Conservation (phyloP, 2,113 vertebrate species). For the Solenodon paradoxus region DNA sequence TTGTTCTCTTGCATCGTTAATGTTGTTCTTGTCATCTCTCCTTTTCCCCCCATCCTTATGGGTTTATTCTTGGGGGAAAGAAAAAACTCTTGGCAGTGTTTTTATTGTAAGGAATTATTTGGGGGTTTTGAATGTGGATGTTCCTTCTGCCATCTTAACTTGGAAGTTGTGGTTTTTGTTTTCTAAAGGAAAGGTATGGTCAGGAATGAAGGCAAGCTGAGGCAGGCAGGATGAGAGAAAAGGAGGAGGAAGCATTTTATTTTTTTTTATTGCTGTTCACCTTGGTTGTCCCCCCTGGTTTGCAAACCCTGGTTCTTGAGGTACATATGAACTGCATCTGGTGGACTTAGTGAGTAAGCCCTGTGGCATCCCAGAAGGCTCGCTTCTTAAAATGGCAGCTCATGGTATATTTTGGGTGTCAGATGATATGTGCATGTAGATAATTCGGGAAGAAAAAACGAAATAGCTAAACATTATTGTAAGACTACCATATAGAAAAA, state of each 20-base stretch:
- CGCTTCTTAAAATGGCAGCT: not conserved
- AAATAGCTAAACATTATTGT: not conserved
- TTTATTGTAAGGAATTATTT: no score
- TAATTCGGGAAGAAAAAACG: not conserved
- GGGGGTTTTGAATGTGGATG: not conserved
- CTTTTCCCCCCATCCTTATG: not conserved
- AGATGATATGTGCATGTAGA: not conserved
- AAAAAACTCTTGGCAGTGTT: not conserved
- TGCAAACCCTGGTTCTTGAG: no score
- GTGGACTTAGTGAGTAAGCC: no score
- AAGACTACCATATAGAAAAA: not conserved
- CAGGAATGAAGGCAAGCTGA: no score
- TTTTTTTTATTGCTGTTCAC: no score
- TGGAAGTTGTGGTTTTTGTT: no score
- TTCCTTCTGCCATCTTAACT: conserved; percentile 11
- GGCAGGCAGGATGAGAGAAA: no score
- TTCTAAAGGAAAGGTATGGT: no score
- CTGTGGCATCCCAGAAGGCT: no score
- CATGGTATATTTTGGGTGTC: not conserved
- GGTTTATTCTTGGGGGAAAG: not conserved
- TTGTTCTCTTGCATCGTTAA: not conserved
- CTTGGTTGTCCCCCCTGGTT: no score
- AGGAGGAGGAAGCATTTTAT: no score
- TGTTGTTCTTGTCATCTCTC: not conserved
- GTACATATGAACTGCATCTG: no score